Evolutionary conservation across 2,113 vertebrate genomes (phyloP), one percentile per base, ranked within the genome.

Genomic region (Lepus americanus): DNA sequence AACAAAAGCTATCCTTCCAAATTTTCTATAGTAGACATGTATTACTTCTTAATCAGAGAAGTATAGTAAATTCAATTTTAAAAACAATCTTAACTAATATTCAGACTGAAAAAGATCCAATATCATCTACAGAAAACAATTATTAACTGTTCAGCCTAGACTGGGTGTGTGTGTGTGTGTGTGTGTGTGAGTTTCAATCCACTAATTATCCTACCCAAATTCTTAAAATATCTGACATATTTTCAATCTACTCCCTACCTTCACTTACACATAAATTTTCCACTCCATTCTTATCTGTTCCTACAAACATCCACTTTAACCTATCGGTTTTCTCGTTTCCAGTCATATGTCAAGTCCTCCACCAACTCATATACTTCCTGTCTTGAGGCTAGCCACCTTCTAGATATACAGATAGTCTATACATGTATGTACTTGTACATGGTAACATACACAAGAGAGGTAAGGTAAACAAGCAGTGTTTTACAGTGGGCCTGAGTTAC

Each of bases 21-120:
- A 87, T 89, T 92, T 92, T 77, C 89, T 72, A 82, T 1, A 84
- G 85, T 55, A 69, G 79, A 83, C 23, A 82, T 51, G 12, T 25
- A 59, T 80, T 86, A 69, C 16, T 59, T 94, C 66, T 69, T 49
- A 78, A 83, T 79, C 64, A 90, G 74, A 87, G 95, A 96, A 76
- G 66, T 72, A 90, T 0, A 84, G n/a, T 73, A 63, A 87, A 17
- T 36, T 0, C 27, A 92, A 70, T 77, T 91, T 91, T n/a, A 44
- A 78, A 86, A 90, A 33, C 59, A 93, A 85, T 90, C 64, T 39
- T 39, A 39, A 39, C 51, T 85, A 85, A 95, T 1, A 67, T 25
- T 92, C 77, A 73, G 51, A 94, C 87, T 80, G 70, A 93, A 94
- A 83, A 95, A 31, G 61, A 70, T 63, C 25, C 27, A 91, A 25